Percentiles rank a stretch among this genome's conserved stretches.
phyloP scores from a whole-genome alignment of 2,797 vertebrate genomes.

The Protonibea diacanthus region DNA sequence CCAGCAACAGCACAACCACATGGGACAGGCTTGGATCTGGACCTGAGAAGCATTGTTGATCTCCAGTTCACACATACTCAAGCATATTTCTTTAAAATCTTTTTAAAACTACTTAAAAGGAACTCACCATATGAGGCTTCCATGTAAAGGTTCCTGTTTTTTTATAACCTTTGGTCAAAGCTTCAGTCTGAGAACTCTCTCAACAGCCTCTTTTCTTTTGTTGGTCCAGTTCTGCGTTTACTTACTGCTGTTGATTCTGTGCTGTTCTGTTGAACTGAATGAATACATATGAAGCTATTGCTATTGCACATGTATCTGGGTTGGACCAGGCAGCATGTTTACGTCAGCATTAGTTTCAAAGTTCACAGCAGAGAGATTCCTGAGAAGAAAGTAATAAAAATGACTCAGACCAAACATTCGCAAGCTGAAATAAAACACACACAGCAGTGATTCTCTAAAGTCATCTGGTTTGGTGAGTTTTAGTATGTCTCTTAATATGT shows the following conservation, averaged over 20 bases:
- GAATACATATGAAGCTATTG: background rate
- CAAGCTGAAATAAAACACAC: background rate
- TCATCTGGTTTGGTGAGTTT: too few relatives aligned
- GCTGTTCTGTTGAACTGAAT: background rate
- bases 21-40: background rate
- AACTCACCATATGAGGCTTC: conserved; percentile 33
- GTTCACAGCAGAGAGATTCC: conserved; percentile 25
- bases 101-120: background rate
- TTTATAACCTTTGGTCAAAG: background rate
- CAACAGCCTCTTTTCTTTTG: background rate
- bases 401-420: background rate
- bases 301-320: background rate
- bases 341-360: conserved; percentile 25
- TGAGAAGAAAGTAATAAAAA: conserved; percentile 11
- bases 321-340: background rate
- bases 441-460: background rate
- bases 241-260: background rate
- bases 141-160: conserved; percentile 14
- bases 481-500: too few relatives aligned
- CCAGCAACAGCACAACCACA: conserved; percentile 59
- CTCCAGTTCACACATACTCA: background rate
- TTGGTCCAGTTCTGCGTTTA: background rate
- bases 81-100: background rate
- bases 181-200: background rate
- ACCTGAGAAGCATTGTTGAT: conserved; percentile 12